phyloP scores from a whole-genome alignment of 2,113 vertebrate genomes.

The Corydoras maculifer region DNA sequence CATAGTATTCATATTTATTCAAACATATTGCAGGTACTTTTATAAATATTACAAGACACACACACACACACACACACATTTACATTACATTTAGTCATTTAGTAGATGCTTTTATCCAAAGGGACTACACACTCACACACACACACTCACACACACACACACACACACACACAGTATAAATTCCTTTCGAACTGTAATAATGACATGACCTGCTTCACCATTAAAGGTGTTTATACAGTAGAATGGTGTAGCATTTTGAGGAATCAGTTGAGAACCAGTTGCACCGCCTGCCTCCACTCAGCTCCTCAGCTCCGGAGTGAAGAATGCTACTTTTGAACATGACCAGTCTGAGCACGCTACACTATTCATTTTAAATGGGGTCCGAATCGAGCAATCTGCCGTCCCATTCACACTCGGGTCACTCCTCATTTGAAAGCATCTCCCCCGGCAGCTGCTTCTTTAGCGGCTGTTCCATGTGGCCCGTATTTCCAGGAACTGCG shows the following conservation, averaged over 20 bases:
- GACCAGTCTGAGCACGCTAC: background rate
- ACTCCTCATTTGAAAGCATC: slow-evolving; percentile 23
- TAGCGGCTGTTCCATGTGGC: slow-evolving; percentile 34
- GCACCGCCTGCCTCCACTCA: background rate
- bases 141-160: background rate
- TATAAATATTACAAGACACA: too few relatives aligned
- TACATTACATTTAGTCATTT: too few relatives aligned
- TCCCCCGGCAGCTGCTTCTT: slow-evolving; percentile 30
- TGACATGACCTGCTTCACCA: too few relatives aligned
- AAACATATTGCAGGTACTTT: too few relatives aligned
- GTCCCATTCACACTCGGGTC: slow-evolving; percentile 9
- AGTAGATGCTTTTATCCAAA: too few relatives aligned
- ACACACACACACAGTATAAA: background rate
- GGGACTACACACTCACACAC: too few relatives aligned
- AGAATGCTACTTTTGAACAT: background rate
- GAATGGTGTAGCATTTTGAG: too few relatives aligned
- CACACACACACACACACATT: slow-evolving; percentile 9
- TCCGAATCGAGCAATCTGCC: too few relatives aligned
- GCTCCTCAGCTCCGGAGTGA: slow-evolving; percentile 6
- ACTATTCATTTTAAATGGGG: too few relatives aligned
- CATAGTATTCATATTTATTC: too few relatives aligned
- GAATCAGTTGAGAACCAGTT: background rate
- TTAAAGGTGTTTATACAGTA: too few relatives aligned
- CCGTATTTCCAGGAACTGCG: slow-evolving; percentile 33
- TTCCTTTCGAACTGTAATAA: too few relatives aligned